These are phyloP conservation scores for Creontiades dilutus DNA, from an alignment of 2,888 invertebrate genomes.

Conservation along the genomic window DNA sequence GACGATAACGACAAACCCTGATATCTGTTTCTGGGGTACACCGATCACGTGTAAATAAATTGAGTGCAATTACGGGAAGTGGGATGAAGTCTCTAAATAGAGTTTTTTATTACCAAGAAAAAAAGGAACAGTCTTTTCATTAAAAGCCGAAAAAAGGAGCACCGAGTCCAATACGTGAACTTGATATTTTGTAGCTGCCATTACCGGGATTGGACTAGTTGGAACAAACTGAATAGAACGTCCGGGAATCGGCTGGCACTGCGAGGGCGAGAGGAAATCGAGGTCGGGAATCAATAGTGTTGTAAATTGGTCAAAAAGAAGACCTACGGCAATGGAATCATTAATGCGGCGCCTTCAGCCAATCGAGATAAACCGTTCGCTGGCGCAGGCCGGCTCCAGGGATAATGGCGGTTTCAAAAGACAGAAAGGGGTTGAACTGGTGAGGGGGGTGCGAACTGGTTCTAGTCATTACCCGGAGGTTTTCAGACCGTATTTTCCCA, in stretches of 20 bases:
- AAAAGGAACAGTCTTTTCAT: too few relatives aligned
- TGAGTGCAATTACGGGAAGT: too few relatives aligned
- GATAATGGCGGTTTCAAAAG: background rate
- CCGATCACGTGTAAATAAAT: too few relatives aligned
- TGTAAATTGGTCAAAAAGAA: slow-evolving; percentile 19
- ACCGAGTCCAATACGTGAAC: background rate
- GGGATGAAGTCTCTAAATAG: too few relatives aligned
- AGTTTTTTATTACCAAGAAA: too few relatives aligned
- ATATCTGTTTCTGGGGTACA: too few relatives aligned
- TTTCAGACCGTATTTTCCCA: too few relatives aligned
- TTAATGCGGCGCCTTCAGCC: background rate
- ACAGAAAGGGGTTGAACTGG: too few relatives aligned
- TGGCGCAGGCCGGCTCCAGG: background rate
- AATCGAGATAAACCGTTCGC: slow-evolving; percentile 13
- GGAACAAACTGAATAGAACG: background rate
- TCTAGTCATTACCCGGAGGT: too few relatives aligned
- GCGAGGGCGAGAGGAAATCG: background rate
- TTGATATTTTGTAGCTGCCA: background rate
- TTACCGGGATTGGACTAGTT: background rate
- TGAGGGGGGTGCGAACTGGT: too few relatives aligned
- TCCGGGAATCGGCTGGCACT: background rate
- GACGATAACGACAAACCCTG: too few relatives aligned
- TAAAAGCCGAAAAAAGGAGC: background rate
- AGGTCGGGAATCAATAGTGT: slow-evolving; percentile 17
- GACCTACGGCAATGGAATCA: slow-evolving; percentile 8